These are phyloP conservation scores for Peromyscus polionotus DNA, from an alignment of 2,113 vertebrate genomes.

Conservation along the genomic window DNA sequence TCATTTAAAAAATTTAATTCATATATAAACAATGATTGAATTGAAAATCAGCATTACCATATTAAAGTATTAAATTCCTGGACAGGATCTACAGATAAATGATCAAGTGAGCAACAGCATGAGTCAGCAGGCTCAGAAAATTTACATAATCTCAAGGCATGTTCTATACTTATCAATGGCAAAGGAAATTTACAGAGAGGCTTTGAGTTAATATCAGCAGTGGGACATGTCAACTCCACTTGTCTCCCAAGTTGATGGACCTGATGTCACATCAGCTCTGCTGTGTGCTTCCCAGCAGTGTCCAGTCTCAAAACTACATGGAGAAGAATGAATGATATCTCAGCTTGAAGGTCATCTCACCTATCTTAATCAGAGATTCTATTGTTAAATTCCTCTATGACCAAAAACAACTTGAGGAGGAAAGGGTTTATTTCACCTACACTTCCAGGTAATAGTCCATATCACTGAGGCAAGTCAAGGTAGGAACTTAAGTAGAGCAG, in stretches of 20 bases:
- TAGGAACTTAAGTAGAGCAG: neutral
- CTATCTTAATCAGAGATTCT: neutral
- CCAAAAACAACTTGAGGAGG: neutral
- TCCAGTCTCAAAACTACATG: neutral
- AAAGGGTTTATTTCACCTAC: neutral
- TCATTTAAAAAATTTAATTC: neutral
- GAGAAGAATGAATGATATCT: neutral
- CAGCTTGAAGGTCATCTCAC: neutral
- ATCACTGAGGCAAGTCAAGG: neutral
- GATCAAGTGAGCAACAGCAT: neutral
- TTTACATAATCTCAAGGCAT: neutral
- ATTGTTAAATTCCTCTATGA: neutral
- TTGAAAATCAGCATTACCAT: neutral
- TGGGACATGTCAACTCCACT: neutral
- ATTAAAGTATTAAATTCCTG: neutral
- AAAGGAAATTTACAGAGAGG: neutral
- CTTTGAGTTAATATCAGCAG: neutral
- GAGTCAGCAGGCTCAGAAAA: conserved; percentile 1
- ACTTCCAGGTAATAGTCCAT: neutral
- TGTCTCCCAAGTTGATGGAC: neutral
- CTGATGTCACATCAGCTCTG: neutral
- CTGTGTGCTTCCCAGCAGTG: neutral
- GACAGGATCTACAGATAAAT: neutral
- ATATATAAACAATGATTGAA: neutral
- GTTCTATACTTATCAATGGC: neutral